phyloP scores from a whole-genome alignment of 1,140 invertebrate species.

The Tetramorium alpestre region DNA sequence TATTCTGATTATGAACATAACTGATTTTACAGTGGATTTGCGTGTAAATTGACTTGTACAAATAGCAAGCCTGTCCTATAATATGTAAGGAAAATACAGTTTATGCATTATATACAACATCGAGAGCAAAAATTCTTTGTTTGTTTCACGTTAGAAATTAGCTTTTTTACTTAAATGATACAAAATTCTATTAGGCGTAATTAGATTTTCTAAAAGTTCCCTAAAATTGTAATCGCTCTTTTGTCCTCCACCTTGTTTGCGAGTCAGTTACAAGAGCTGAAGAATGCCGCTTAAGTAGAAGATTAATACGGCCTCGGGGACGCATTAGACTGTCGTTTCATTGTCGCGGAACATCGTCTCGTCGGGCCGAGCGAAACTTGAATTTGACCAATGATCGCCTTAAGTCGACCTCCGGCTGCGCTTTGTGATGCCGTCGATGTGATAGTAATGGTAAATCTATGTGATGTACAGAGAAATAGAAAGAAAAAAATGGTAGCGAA shows the following conservation, averaged over 20 bases:
- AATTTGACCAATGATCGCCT: slow-evolving; percentile 51
- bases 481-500: neutral
- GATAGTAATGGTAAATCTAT: neutral
- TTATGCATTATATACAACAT: neutral
- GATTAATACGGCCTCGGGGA: slow-evolving; percentile 56
- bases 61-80: neutral
- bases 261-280: neutral
- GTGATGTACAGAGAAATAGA: neutral
- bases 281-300: slow-evolving; percentile 52
- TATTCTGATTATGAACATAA: neutral
- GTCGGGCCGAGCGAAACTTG: slow-evolving; percentile 39
- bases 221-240: slow-evolving; percentile 14
- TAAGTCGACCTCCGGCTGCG: slow-evolving; percentile 20
- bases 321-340: slow-evolving; percentile 53
- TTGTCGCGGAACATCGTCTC: slow-evolving; percentile 44
- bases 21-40: neutral
- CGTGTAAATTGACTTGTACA: neutral
- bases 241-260: slow-evolving; percentile 26
- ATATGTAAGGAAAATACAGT: neutral
- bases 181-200: neutral
- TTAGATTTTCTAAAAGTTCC: neutral
- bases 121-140: neutral
- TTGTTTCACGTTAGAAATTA: neutral
- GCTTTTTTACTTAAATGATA: neutral
- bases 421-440: slow-evolving; percentile 23